A percentile compares a stretch with the other conserved stretches of the same genome.
phyloP scores from a whole-genome alignment of 2,888 invertebrate species.

The Oscheius onirici region DNA sequence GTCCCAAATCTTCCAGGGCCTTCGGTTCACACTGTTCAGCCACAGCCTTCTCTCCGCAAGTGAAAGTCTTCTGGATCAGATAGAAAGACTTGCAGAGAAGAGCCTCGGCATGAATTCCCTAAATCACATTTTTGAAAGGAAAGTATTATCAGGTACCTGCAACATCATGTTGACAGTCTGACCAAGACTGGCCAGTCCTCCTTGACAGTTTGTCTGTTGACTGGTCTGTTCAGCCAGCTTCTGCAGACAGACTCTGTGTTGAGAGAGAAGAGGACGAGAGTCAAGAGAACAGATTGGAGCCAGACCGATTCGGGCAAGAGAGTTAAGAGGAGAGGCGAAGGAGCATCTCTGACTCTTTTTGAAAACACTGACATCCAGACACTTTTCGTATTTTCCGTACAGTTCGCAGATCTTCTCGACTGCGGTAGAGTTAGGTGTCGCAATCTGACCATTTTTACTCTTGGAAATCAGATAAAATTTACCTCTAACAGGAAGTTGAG shows the following conservation, averaged over 20 bases:
- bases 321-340: constrained; percentile 68
- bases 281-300: constrained; percentile 64
- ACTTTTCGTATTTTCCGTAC: constrained; percentile 57
- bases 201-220: constrained; percentile 58
- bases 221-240: constrained; percentile 48
- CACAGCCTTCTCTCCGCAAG: constrained; percentile 61
- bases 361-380: constrained; percentile 62
- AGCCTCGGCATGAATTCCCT: constrained; percentile 68
- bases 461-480: neutral
- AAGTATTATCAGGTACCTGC: constrained; percentile 33
- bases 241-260: constrained; percentile 58
- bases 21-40: constrained; percentile 51
- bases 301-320: constrained; percentile 68
- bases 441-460: constrained; percentile 38
- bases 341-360: constrained; percentile 58
- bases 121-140: neutral
- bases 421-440: constrained; percentile 60
- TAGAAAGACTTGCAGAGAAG: constrained; percentile 69
- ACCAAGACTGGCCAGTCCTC: constrained; percentile 57
- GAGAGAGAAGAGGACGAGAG: constrained; percentile 56
- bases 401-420: constrained; percentile 63
- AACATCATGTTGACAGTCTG: constrained; percentile 63
- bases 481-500: constrained; percentile 66
- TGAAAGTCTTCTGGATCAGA: constrained; percentile 62
- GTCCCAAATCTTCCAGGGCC: constrained; percentile 53